phyloP scores from a whole-genome alignment of 2,113 vertebrate genomes.

The Electrona antarctica region DNA sequence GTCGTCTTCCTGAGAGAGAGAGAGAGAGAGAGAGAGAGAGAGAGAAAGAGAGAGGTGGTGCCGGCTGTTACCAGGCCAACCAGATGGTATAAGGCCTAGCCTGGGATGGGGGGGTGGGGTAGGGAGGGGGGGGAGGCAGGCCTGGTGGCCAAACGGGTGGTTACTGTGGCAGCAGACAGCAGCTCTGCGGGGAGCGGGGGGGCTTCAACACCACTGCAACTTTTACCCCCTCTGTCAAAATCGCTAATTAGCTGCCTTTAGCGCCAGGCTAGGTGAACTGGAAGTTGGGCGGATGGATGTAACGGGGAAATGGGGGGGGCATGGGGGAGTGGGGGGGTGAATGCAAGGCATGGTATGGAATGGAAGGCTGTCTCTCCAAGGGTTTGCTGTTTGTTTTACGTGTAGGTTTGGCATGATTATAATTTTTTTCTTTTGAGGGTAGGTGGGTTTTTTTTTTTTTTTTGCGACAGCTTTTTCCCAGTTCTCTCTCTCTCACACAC shows the following conservation, averaged over 20 bases:
- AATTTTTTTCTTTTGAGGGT: no score
- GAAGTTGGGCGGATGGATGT: slow-evolving; percentile 1
- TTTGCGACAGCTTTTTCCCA: background rate
- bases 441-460: no score
- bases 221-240: slow-evolving; percentile 15
- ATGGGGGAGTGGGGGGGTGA: background rate
- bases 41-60: slow-evolving; percentile 9
- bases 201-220: slow-evolving; percentile 23
- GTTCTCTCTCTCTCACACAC: background rate
- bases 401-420: background rate
- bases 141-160: slow-evolving; percentile 58
- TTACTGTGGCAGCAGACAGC: slow-evolving; percentile 64
- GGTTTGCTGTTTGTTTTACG: background rate
- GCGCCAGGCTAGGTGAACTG: slow-evolving; percentile 33
- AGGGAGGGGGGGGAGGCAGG: slow-evolving; percentile 27
- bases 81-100: slow-evolving; percentile 67
- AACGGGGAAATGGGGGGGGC: no score
- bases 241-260: slow-evolving; percentile 51
- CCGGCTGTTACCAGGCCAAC: slow-evolving; percentile 54
- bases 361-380: background rate
- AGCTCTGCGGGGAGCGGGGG: slow-evolving; percentile 52
- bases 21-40: background rate
- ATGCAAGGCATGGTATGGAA: background rate
- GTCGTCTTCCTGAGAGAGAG: slow-evolving; percentile 52
- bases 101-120: slow-evolving; percentile 30